These are phyloP conservation scores for Drosophila azteca DNA, from an alignment of 1,140 invertebrate species.

Conservation along the genomic window DNA sequence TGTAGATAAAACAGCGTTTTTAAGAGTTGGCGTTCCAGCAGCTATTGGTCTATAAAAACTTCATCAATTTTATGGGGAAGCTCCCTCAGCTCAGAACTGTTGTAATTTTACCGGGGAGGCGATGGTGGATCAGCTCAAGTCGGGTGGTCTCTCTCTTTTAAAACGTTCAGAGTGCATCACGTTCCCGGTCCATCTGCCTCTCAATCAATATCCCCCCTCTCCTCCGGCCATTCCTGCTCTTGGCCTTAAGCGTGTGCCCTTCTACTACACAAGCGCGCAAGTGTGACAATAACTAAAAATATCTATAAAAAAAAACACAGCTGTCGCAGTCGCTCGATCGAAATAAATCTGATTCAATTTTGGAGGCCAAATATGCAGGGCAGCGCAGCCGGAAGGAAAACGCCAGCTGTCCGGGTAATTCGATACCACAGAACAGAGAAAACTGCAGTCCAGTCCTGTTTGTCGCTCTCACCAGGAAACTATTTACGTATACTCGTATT, in stretches of 20 bases:
- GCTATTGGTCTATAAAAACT: slow-evolving; percentile 8
- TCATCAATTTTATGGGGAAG: slow-evolving; percentile 13
- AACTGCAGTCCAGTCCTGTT: background rate
- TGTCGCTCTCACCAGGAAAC: slow-evolving; percentile 2
- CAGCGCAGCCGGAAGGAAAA: slow-evolving; percentile 7
- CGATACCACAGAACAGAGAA: slow-evolving; percentile 34
- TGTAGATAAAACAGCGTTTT: background rate
- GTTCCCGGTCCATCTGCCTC: background rate
- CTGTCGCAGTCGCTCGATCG: slow-evolving; percentile 44
- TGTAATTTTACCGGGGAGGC: background rate
- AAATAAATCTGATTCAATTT: slow-evolving; percentile 43
- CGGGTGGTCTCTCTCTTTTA: slow-evolving; percentile 3
- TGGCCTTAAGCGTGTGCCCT: slow-evolving; percentile 6
- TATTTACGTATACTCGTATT: background rate
- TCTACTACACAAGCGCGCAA: slow-evolving; percentile 2
- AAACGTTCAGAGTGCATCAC: slow-evolving; percentile 24
- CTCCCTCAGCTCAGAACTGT: slow-evolving; percentile 6
- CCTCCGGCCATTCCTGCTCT: background rate
- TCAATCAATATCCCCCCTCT: background rate
- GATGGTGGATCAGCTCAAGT: background rate
- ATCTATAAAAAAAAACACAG: slow-evolving; percentile 35
- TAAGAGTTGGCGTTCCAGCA: slow-evolving; percentile 6
- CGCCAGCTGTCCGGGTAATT: slow-evolving; percentile 43
- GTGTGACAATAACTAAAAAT: slow-evolving; percentile 53
- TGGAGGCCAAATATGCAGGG: background rate